Percentiles rank a stretch among this genome's conserved stretches.
These are phyloP conservation scores for Diceros bicornis DNA, from an alignment of 2,797 vertebrate genomes.

Conservation along the genomic window DNA sequence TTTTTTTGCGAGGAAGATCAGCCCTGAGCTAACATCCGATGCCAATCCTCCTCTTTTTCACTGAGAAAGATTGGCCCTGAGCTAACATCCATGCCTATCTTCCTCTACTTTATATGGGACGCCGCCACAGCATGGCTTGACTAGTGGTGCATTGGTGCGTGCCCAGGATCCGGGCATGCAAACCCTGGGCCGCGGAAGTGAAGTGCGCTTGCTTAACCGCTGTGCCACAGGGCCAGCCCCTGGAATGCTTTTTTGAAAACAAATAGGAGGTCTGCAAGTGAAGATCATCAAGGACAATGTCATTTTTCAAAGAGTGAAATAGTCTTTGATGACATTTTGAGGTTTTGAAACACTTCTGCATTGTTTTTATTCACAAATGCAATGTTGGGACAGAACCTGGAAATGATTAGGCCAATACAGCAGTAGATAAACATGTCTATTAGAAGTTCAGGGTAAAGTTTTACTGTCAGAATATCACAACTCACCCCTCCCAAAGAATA, in stretches of 20 bases:
- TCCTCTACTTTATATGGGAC: too few species aligned
- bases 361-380: neutral
- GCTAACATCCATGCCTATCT: too few species aligned
- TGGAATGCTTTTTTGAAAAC: neutral
- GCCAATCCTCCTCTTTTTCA: too few species aligned
- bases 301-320: slow-evolving; percentile 30
- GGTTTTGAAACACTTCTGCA: neutral
- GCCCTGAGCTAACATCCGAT: too few species aligned
- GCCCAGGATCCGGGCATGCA: too few species aligned
- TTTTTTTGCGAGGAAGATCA: too few species aligned
- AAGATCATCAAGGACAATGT: neutral
- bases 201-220: too few species aligned
- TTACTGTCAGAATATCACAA: neutral
- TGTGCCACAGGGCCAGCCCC: too few species aligned
- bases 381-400: neutral
- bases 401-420: slow-evolving; percentile 2
- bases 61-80: too few species aligned
- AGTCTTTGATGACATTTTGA: neutral
- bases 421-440: neutral
- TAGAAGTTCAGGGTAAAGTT: slow-evolving; percentile 14
- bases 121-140: too few species aligned
- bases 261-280: neutral
- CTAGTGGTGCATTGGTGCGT: too few species aligned
- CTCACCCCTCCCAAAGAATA: neutral
- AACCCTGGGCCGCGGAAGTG: too few species aligned